Conservation (phyloP, 2,888 invertebrate species). For the Silvanus unidentatus region DNA sequence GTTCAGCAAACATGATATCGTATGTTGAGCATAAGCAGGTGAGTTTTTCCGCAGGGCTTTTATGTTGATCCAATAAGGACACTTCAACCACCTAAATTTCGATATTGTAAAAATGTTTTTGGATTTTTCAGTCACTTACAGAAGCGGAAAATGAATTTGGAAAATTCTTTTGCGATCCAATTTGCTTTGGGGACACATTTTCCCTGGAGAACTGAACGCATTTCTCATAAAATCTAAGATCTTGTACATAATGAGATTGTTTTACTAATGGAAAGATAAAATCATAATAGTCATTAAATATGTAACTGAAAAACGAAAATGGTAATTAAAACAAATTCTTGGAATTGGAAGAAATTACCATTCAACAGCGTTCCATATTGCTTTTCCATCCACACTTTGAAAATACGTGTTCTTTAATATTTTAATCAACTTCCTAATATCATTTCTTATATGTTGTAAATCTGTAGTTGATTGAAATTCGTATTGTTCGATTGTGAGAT, state of each 20-base stretch:
- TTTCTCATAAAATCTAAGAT: slow-evolving; percentile 37
- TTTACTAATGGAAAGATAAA: slow-evolving; percentile 37
- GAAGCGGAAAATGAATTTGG: slow-evolving; percentile 45
- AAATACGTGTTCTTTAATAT: too few species aligned
- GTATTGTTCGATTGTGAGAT: background rate
- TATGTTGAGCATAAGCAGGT: slow-evolving; percentile 44
- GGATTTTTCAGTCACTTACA: slow-evolving; percentile 24
- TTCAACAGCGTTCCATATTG: too few species aligned
- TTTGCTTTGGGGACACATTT: slow-evolving; percentile 42
- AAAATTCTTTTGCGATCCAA: slow-evolving; percentile 42
- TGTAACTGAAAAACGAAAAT: slow-evolving; percentile 23
- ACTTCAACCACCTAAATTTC: slow-evolving; percentile 44
- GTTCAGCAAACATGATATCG: slow-evolving; percentile 47
- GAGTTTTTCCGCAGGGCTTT: slow-evolving; percentile 45
- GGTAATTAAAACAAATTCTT: background rate
- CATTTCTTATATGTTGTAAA: background rate
- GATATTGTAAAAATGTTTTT: slow-evolving; percentile 1
- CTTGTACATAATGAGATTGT: slow-evolving; percentile 33
- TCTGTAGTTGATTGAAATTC: background rate
- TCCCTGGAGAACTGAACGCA: slow-evolving; percentile 35
- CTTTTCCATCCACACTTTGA: too few species aligned
- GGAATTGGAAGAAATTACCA: too few species aligned
- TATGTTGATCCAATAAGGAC: slow-evolving; percentile 42
- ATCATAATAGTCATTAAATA: slow-evolving; percentile 38
- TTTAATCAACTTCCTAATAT: background rate